Conservation (phyloP, 2,888 invertebrate species). For the Malacosoma neustria region DNA sequence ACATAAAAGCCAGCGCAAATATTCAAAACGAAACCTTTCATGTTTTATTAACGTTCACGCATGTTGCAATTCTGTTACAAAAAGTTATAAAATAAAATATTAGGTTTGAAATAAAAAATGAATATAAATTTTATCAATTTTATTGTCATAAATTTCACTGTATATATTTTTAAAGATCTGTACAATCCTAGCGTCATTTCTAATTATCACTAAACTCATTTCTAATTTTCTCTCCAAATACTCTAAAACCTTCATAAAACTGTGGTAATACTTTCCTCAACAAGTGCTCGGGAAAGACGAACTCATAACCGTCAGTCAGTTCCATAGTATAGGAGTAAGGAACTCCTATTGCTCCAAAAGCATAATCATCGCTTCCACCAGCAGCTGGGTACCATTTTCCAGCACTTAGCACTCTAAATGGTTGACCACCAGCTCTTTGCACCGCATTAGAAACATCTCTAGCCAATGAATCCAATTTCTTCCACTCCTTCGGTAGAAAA, state of each 20-base stretch:
- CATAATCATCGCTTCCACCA: constrained; percentile 78
- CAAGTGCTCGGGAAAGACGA: constrained; percentile 76
- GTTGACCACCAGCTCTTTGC: constrained; percentile 46
- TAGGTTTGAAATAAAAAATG: neutral
- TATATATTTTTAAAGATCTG: constrained; percentile 7
- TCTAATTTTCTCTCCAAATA: constrained; percentile 38
- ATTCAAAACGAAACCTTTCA: neutral
- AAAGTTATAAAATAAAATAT: constrained; percentile 1
- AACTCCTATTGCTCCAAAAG: constrained; percentile 67
- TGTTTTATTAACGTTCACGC: neutral
- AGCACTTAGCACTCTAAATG: constrained; percentile 60
- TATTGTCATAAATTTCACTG: neutral
- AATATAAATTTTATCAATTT: neutral
- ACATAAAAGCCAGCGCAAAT: neutral
- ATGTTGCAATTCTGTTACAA: neutral
- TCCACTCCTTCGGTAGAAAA: constrained; percentile 59
- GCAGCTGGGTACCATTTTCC: constrained; percentile 76
- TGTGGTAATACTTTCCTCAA: constrained; percentile 39
- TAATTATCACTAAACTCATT: constrained; percentile 29
- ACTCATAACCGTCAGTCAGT: constrained; percentile 75
- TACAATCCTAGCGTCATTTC: no score
- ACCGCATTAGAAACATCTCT: constrained; percentile 52
- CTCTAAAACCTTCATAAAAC: constrained; percentile 52
- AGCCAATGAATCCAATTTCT: constrained; percentile 53
- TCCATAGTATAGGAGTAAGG: constrained; percentile 77